Evolutionary conservation across 2,113 vertebrate species (phyloP).

Genomic region (Lasiurus borealis): DNA sequence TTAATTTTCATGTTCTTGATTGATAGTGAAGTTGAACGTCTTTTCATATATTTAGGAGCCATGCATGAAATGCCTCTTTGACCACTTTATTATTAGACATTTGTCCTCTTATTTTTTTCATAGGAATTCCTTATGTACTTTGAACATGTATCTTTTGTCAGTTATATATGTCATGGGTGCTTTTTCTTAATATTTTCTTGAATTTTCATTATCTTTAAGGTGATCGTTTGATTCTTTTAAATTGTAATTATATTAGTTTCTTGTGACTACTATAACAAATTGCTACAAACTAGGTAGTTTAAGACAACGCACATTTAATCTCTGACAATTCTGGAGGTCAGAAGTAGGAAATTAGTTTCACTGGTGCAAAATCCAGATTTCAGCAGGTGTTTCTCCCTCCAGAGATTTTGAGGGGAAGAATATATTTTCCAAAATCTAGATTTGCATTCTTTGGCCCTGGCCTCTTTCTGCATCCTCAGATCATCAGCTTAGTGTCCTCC

Average conservation of each 20-base stretch:
- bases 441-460: background rate
- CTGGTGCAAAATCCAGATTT: background rate
- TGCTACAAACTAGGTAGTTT: background rate
- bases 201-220: slow-evolving; percentile 2
- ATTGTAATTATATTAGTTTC: background rate
- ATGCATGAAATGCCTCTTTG: background rate
- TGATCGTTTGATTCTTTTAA: background rate
- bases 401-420: background rate
- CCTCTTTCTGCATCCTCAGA: background rate
- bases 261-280: background rate
- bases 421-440: background rate
- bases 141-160: background rate
- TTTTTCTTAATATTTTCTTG: background rate
- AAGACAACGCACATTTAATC: background rate
- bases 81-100: background rate
- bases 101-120: background rate
- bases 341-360: background rate
- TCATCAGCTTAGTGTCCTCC: background rate
- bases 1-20: background rate
- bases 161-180: background rate
- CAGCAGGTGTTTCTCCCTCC: background rate
- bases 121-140: background rate
- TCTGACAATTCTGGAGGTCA: background rate
- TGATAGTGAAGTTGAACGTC: background rate
- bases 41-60: background rate